Base-by-base conservation (phyloP, 1,140 invertebrate genomes). In the Heliconius hewitsoni region DNA sequence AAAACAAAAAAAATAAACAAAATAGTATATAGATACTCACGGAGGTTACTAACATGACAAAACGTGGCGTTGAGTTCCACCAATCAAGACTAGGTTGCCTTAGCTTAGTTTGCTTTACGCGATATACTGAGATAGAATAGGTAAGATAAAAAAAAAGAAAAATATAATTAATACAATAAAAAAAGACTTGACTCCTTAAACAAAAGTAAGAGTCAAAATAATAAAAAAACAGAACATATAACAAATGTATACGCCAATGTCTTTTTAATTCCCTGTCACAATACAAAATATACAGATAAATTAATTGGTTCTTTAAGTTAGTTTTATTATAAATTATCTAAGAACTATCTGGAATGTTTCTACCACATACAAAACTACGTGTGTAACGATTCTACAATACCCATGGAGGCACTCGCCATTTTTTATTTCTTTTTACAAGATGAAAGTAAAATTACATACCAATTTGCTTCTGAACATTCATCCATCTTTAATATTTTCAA, bases 301-400 rank as follows among this genome's bases (percentile, higher is more conserved):
- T 66, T 66, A 66, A 27, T 66, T 66, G 60, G 60, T 66, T 66
- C 60, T 66, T 66, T 66, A 66, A 30, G 37, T 72, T 72, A 72
- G 37, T 19, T n/a, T 46, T 46, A 16, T 16, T 42, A 72, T 39
- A 39, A 72, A 42, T 42, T 39, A 72, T 42, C 71, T 72, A 42
- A 72, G 37, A 72, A 42, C 71, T 72, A 72, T 16, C 19, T 72
- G 71, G 71, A 72, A 72, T 72, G 71, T 72, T 72, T 72, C 71
- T 72, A 72, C 71, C 71, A 72, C 19, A 72, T 66, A 66, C 60
- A 66, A 60, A 76, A 66, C 60, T 66, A 80, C 74, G 34, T 5
- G 76, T 52, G 76, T 52, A 9, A 3, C 71, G 60, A 80, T 11
- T 52, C 74, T 66, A 66, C 60, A 30, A 27, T 23, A 60, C 9